Base-by-base conservation (phyloP, 2,888 invertebrate genomes). In the Rhodophaea formosa region DNA sequence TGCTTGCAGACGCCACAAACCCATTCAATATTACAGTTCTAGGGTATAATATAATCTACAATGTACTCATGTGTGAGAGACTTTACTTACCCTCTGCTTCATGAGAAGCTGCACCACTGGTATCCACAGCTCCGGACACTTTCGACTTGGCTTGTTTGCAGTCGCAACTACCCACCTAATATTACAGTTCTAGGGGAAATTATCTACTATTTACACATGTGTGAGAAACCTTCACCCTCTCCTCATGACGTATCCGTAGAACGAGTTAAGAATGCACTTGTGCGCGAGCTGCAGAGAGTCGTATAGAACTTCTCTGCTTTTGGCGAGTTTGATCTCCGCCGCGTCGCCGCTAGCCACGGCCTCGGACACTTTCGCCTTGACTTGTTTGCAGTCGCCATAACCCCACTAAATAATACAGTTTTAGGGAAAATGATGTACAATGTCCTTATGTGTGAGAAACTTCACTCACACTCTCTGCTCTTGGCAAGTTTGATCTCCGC, bases 61-160 rank as follows among this genome's bases (percentile, higher is more conserved):
- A n/a, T n/a, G n/a, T n/a, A n/a, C n/a, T n/a, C n/a, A n/a, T n/a
- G n/a, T n/a, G n/a, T n/a, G n/a, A 14, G 3, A 30, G 6, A 12
- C n/a, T n/a, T n/a, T 2, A 74, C 86, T 79, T 62, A 93, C 93
- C 99, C 98, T 65, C 96, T 92, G 82, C 96, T n/a, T 95, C 85
- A 97, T 98, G 0, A 97, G 97, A 0, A 94, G 95, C 94, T 0
- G 98, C 97, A 90, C 99, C 98, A 0, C 97, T 97, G 57, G 94
- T 94, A 15, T 95, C 94, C 8, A 96, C 81, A 0, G 99, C 98
- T 47, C 95, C 95, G 0, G 93, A 80, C 0, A 98, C 96, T 67
- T 95, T 94, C 53, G 95, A 95, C 77, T 98, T 99, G 1, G 98
- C 97, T 45, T 94, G 95, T 88, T 99, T 99, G 59, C n/a, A n/a